Base-by-base conservation (phyloP, 2,113 vertebrate genomes). In the Elaphurus davidianus region DNA sequence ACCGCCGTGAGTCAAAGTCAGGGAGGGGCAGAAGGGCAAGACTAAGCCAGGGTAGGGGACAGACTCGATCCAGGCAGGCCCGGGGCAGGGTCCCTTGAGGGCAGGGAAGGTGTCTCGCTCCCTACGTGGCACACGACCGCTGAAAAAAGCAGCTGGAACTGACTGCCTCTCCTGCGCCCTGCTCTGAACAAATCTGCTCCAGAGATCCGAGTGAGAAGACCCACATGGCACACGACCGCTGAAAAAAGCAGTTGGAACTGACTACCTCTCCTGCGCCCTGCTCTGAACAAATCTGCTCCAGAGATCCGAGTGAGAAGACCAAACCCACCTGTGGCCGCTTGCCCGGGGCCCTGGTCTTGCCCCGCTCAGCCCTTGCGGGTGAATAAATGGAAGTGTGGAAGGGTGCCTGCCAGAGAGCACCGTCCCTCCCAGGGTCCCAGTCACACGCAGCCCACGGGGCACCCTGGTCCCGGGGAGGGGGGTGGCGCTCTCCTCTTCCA, bases 381-480 rank as follows among this genome's bases (percentile, higher is more conserved):
- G 55, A 83, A 82, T 27, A 82, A 30, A 59, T 10, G n/a, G 10
- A 87, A 30, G 28, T 25, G 6, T 1, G 17, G 93, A 81, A 81
- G 40, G 50, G 67, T 15, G 55, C 40, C 83, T 23, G 15, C 17
- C 17, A 45, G 82, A 57, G 21, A 50, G 36, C 0, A 74, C 10
- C 21, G 47, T 40, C 43, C 81, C 15, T 54, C 36, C 2, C 33
- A 64, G 55, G 64, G 4, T 28, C 3, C 40, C 4, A 36, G 25
- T 64, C 6, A 2, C 17, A 9, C 1, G 40, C 6, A 33, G 43
- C 16, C 40, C 7, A 1, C 0, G 6, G 12, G 36, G 43, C 1
- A 15, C 40, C 64, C 21, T 4, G 28, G 81, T 47, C 19, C 36
- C 54, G 3, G 7, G 15, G 45, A 59, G 13, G 7, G 12, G 59